These are phyloP conservation scores for Amphimedon queenslandica DNA, from an alignment of 37 sponge, comb jelly and placozoan genomes.

Conservation along the genomic window DNA sequence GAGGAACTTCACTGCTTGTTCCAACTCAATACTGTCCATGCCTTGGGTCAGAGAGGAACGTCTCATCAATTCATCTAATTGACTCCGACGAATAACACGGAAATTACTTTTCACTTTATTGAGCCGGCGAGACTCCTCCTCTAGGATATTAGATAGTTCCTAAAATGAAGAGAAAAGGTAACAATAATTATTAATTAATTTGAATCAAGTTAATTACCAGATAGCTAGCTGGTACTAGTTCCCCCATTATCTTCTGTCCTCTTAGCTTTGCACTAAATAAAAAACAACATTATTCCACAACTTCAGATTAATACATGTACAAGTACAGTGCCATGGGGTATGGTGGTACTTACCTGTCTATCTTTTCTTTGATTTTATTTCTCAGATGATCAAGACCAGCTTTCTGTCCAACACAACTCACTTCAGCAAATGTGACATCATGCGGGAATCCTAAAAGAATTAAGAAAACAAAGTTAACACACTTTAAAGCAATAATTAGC, in stretches of 20 bases:
- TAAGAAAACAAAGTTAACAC: background rate
- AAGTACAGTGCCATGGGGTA: too few species aligned
- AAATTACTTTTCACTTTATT: slow-evolving; percentile 5
- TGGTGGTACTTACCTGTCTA: slow-evolving; percentile 34
- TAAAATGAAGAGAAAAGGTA: background rate
- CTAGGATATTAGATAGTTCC: slow-evolving; percentile 43
- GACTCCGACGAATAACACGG: slow-evolving; percentile 14
- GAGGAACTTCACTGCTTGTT: slow-evolving; percentile 70
- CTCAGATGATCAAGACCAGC: slow-evolving; percentile 12
- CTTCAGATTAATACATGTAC: too few species aligned
- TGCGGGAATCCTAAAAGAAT: slow-evolving; percentile 32
- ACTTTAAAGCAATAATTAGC: background rate
- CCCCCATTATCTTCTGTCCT: slow-evolving; percentile 72
- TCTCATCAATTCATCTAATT: slow-evolving; percentile 42
- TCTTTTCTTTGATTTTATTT: slow-evolving; percentile 37
- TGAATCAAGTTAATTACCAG: slow-evolving; percentile 11
- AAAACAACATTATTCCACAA: background rate
- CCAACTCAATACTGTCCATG: slow-evolving; percentile 32
- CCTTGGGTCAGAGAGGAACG: slow-evolving; percentile 9
- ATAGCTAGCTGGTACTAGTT: slow-evolving; percentile 57
- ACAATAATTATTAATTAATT: background rate
- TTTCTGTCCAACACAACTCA: slow-evolving; percentile 47
- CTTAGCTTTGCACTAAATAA: slow-evolving; percentile 52
- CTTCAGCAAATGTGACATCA: slow-evolving; percentile 40
- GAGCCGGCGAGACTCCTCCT: slow-evolving; percentile 37